Evolutionary conservation across 1,140 invertebrate species (phyloP), one percentile per base, ranked within the genome.

Genomic region (Pseudomyrmex pallidus): DNA sequence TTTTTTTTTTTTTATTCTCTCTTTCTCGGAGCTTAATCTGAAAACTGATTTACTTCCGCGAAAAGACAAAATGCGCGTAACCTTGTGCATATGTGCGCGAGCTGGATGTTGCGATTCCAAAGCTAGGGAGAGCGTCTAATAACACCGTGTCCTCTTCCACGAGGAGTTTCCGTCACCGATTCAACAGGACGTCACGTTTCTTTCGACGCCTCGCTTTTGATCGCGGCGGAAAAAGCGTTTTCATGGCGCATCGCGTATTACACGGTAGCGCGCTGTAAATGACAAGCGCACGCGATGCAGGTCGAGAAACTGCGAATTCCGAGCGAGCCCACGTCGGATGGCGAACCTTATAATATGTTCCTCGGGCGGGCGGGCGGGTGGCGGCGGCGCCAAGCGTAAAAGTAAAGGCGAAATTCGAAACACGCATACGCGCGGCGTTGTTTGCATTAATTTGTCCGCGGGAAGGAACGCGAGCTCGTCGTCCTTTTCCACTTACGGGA

Each of bases 201-300:
- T 70, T 78, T 59, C 54, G 20, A 59, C 64, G 44, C 76, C 52
- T 13, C 15, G 7, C 12, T 20, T 50, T 61, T 35, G 66, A 80
- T 80, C 54, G 52, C 17, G 17, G 44, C 64, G 76, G 76, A 59
- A 80, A 72, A 80, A 80, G 76, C 66, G 44, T 80, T 80, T 80
- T 80, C 76, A 80, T 70, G 76, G 76, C 76, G 76, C 76, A 80
- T 80, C 66, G 76, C 76, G 66, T 66, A 80, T 80, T 80, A 72
- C 54, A 50, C 68, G 54, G 35, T 44, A 59, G 54, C 66, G 54
- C 76, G 76, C 63, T 80, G 76, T 80, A 80, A 80, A 80, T 80
- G 76, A 73, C 80, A 64, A 57, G 15, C 59, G 35, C 80, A 82
- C 80, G 80, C 80, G 72, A 82, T 82, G 80, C 59, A 63, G 63